Conservation (phyloP, 2,797 vertebrate species). For the Apogon hyalosoma region DNA sequence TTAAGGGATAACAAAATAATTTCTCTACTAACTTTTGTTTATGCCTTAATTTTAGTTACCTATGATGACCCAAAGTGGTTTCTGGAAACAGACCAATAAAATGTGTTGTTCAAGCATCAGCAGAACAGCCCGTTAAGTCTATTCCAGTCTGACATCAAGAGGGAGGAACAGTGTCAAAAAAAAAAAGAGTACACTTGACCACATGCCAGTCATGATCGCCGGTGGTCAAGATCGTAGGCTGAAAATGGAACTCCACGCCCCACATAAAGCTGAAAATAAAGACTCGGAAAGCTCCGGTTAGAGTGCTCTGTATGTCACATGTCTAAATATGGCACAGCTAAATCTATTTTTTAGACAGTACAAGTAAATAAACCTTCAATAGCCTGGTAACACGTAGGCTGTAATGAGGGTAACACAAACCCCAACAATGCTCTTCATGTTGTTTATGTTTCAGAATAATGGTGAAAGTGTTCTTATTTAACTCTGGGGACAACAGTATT, state of each 20-base stretch:
- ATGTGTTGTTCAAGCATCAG: slow-evolving; percentile 12
- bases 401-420: slow-evolving; percentile 1
- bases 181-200: slow-evolving; percentile 68
- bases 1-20: too few relatives aligned
- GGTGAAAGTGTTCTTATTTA: neutral
- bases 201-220: slow-evolving; percentile 66
- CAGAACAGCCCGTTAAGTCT: slow-evolving; percentile 61
- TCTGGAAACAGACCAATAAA: slow-evolving; percentile 23
- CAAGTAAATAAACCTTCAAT: slow-evolving; percentile 37
- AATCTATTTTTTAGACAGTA: slow-evolving; percentile 35
- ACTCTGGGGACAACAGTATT: neutral
- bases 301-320: slow-evolving; percentile 45
- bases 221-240: slow-evolving; percentile 62
- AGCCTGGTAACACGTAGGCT: slow-evolving; percentile 25
- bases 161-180: slow-evolving; percentile 54
- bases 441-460: slow-evolving; percentile 8
- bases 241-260: slow-evolving; percentile 70
- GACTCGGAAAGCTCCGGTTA: slow-evolving; percentile 48
- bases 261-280: slow-evolving; percentile 78
- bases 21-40: too few relatives aligned
- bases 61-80: too few relatives aligned
- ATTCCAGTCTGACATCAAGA: slow-evolving; percentile 48
- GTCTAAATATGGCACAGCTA: slow-evolving; percentile 48
- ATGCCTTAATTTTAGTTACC: too few relatives aligned
- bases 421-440: slow-evolving; percentile 11